phyloP scores from a whole-genome alignment of 2,888 invertebrate genomes.

The Temnothorax rugatulus region DNA sequence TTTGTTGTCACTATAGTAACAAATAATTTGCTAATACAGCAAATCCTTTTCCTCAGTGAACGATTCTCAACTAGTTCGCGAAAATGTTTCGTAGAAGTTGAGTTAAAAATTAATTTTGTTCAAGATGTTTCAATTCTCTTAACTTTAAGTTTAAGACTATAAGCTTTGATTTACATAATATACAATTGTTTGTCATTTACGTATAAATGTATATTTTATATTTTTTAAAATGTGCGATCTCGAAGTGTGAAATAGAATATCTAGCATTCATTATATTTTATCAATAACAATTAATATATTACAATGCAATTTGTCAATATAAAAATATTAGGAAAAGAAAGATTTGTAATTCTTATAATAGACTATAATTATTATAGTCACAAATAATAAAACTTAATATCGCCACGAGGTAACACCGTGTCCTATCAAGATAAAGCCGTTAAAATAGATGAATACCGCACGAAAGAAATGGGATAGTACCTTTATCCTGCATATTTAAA shows the following conservation, averaged over 20 bases:
- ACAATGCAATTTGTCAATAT: background rate
- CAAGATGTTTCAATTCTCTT: background rate
- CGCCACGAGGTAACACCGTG: background rate
- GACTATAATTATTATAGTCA: background rate
- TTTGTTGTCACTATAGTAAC: no score
- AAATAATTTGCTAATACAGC: no score
- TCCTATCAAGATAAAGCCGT: background rate
- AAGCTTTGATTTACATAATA: background rate
- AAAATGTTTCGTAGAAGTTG: background rate
- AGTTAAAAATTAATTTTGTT: background rate
- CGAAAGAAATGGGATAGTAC: background rate
- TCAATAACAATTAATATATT: background rate
- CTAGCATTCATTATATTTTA: background rate
- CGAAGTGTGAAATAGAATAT: background rate
- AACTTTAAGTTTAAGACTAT: background rate
- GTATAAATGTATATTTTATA: background rate
- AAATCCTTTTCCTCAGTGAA: no score
- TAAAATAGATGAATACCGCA: background rate
- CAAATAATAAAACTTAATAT: background rate
- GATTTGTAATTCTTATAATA: background rate
- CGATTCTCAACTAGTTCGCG: background rate
- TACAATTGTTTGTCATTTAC: background rate
- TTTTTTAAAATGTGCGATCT: background rate
- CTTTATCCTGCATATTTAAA: slow-evolving; percentile 9
- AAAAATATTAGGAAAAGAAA: background rate